A percentile compares a stretch with the other conserved stretches of the same genome.
phyloP scores from a whole-genome alignment of 2,888 invertebrate genomes.

The Acholoe squamosa region DNA sequence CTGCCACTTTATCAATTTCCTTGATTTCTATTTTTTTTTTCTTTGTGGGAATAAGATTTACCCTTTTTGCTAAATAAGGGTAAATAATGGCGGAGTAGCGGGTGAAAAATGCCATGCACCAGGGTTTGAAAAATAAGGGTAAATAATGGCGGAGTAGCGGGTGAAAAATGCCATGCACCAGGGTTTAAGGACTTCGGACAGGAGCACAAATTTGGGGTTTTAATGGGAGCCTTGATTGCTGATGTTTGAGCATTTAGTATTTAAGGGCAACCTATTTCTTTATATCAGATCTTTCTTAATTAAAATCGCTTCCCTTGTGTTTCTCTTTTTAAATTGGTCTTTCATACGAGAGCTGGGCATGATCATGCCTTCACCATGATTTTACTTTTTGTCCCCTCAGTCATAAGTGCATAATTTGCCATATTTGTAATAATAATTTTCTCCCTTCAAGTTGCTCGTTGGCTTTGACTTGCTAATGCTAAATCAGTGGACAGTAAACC shows the following conservation, averaged over 20 bases:
- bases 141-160: not conserved
- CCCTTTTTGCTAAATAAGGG: not conserved
- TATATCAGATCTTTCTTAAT: no score
- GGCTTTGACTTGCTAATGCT: no score
- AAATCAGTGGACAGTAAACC: no score
- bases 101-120: not conserved
- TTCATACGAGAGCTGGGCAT: no score
- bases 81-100: not conserved
- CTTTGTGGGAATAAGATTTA: not conserved
- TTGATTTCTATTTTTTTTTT: not conserved
- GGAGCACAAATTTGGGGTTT: not conserved
- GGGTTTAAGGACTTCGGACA: not conserved
- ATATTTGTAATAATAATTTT: no score
- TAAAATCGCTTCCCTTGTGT: no score
- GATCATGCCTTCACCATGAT: no score
- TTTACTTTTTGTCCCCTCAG: no score
- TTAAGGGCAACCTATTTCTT: no score
- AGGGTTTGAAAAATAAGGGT: not conserved
- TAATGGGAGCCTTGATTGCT: not conserved
- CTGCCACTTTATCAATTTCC: slow-evolving; percentile 42
- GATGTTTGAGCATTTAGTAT: not conserved
- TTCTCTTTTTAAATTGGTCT: no score
- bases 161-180: not conserved
- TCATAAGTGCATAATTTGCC: no score
- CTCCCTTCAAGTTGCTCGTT: no score